Conservation (phyloP, 2,113 vertebrate genomes). For the Malaclemys terrapin region DNA sequence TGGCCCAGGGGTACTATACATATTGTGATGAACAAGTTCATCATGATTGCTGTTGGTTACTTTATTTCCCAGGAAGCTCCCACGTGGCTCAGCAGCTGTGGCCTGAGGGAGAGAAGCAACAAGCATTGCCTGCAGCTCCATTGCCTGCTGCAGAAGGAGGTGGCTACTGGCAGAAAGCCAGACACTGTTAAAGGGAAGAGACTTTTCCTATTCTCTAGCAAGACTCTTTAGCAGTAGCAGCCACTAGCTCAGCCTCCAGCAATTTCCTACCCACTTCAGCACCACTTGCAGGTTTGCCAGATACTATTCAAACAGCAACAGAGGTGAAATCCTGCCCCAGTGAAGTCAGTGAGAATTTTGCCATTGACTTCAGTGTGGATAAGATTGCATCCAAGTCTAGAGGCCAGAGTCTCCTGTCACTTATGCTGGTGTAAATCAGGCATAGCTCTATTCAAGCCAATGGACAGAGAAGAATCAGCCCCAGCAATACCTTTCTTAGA, state of each 20-base stretch:
- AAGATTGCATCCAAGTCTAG: background rate
- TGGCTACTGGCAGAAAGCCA: background rate
- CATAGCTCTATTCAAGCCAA: background rate
- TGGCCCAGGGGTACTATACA: background rate
- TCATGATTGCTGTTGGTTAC: background rate
- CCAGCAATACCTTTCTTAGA: background rate
- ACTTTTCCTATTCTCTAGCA: background rate
- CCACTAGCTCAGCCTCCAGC: background rate
- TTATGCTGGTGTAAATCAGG: background rate
- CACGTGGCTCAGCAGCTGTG: background rate
- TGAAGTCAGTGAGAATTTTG: background rate
- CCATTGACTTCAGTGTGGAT: background rate
- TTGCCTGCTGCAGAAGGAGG: background rate
- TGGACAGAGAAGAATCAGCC: background rate
- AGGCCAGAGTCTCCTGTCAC: background rate
- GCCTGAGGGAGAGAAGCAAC: background rate
- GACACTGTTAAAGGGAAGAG: background rate
- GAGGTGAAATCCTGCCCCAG: background rate
- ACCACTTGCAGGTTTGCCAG: background rate
- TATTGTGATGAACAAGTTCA: background rate
- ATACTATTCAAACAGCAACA: background rate
- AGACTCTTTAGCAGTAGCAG: background rate
- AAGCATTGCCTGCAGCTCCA: background rate
- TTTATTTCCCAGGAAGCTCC: background rate
- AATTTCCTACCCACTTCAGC: background rate